Evolutionary conservation across 1,140 invertebrate genomes (phyloP), one percentile per base, ranked within the genome.

Genomic region (Belonocnema kinseyi): DNA sequence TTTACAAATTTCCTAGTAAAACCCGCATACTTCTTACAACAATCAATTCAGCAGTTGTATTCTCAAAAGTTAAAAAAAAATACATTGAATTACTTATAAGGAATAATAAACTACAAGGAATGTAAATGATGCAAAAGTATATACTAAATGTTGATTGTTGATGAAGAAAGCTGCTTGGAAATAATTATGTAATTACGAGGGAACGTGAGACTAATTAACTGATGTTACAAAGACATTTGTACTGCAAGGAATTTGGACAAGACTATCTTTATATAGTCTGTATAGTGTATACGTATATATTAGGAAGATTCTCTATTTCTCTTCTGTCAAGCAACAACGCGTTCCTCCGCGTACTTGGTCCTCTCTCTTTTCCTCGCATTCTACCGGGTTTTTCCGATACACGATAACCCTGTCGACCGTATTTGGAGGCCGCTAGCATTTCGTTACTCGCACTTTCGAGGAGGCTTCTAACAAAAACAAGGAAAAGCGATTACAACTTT

Each of bases 361-460:
- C 58, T 73, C 52, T 83, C 66, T 75, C 76, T 52, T 40, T 66
- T 66, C 61, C 61, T 52, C 58, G 73, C 81, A 86, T 88, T 88
- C 84, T 83, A 85, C 82, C 52, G 73, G 80, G 82, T 85, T 88
- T 86, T 82, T 75, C 76, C 73, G 26, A 58, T 66, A 56, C 54
- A 75, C 61, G 78, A 77, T 70, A 78, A 33, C 4, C 26, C 61
- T 72, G 75, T 70, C 71, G 61, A 51, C 82, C 85, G 46, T 85
- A 85, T 87, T 87, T 82, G 85, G 82, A 40, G 7, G 7, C 40
- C 78, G 79, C 76, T 87, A 85, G 80, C 82, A 85, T 85, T 85
- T 86, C 81, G 82, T 85, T 87, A 89, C 87, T 89, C 85, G 87
- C 86, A 87, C 86, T 89, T 89, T 89, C 87, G 82, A 80, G 78